Evolutionary conservation across 2,888 invertebrate genomes (phyloP).

Genomic region (Cenopis cana): DNA sequence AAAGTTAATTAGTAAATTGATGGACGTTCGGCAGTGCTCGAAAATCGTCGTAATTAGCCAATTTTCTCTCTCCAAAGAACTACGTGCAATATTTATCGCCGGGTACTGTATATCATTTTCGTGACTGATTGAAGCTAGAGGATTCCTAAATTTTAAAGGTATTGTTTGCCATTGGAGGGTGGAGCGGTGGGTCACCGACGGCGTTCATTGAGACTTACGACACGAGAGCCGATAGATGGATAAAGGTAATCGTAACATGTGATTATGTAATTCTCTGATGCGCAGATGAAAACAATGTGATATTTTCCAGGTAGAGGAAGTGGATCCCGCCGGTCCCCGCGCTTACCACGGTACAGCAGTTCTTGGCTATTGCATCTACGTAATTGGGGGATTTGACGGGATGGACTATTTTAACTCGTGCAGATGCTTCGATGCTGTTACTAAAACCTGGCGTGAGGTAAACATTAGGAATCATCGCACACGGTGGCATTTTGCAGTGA

Average conservation of each 20-base stretch:
- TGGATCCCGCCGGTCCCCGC: conserved; percentile 93
- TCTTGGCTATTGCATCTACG: conserved; percentile 92
- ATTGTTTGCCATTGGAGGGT: conserved; percentile 88
- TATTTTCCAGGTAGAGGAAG: conserved; percentile 86
- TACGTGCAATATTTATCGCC: no score
- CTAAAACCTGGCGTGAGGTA: conserved; percentile 93
- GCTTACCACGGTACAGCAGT: conserved; percentile 98
- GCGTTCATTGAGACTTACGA: conserved; percentile 95
- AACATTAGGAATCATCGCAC: neutral
- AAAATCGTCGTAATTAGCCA: no score
- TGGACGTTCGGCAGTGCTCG: no score
- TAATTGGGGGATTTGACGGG: conserved; percentile 97
- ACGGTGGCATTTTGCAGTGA: neutral
- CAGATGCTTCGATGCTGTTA: conserved; percentile 93
- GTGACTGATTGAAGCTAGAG: conserved; percentile 38
- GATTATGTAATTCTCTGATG: conserved; percentile 10
- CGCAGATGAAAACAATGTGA: neutral
- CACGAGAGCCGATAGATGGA: conserved; percentile 95
- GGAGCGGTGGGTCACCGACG: conserved; percentile 89
- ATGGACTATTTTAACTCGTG: conserved; percentile 94
- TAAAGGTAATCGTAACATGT: conserved; percentile 80
- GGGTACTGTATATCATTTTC: conserved; percentile 8
- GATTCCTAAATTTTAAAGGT: conserved; percentile 73
- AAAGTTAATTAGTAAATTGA: no score
- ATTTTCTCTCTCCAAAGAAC: no score